Base-by-base conservation (phyloP, 2,797 vertebrate genomes). In the Sarcoramphus papa region DNA sequence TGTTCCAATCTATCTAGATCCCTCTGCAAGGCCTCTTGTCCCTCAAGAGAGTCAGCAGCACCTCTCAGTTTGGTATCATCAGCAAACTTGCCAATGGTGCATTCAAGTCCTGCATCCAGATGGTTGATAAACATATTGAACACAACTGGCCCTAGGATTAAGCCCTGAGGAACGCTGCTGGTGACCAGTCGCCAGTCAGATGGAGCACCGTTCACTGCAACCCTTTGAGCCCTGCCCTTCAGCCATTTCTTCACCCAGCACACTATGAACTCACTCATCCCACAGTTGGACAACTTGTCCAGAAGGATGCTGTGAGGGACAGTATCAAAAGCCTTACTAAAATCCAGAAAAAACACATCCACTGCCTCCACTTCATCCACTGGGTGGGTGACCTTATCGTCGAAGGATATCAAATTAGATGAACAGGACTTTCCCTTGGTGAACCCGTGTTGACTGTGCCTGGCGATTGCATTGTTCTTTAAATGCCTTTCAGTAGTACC, bases 41-140 rank as follows among this genome's bases (percentile, higher is more conserved):
- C 33, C 10, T 88, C 24, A 24, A 14, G 60, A 45, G 27, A 65
- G 20, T 47, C 27, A 45, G 6, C 70, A 75, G 30, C 25, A 54
- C 14, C 12, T 73, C 45, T 5, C 19, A 16, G 45, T 73, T 43
- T 28, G 25, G 45, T n/a, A 10, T 59, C 4, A 5, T 21, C 47
- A 14, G 37, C 16, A 45, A 21, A 33, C 28, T n/a, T n/a, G 8
- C 15, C 33, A 51, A 40, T 28, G 19, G 10, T 60, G 37, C 7
- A 5, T 45, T 65, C 27, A 33, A 33, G 6, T 59, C 19, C 23
- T 30, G 12, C 33, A 45, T 64, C 17, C 25, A 41, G 16, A 6
- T 47, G 0, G 2, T 25, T 27, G 45, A 25, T 59, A 24, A 72
- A 37, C 6, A 1, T 11, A 11, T 4, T 10, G 45, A n/a, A 6